Conservation (phyloP, 2,797 vertebrate genomes). For the Chlorospingus semifuscus region DNA sequence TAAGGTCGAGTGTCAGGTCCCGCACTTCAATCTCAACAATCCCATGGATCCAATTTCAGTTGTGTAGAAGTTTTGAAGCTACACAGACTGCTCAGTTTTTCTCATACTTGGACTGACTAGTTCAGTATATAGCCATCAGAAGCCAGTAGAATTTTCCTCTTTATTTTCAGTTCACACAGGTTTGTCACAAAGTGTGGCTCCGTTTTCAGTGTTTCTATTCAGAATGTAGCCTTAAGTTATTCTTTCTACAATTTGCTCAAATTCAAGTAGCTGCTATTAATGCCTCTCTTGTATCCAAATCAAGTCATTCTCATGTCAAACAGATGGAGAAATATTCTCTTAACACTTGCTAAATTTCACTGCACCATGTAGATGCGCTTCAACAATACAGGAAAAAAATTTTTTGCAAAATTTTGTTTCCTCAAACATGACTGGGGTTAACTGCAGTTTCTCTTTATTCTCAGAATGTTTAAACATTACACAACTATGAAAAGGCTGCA, state of each 20-base stretch:
- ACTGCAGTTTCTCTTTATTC: neutral
- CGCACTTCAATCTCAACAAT: neutral
- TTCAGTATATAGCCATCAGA: neutral
- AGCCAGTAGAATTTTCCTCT: neutral
- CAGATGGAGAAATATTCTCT: neutral
- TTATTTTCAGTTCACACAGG: neutral
- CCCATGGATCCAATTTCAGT: neutral
- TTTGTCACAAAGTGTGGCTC: neutral
- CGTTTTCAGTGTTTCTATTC: neutral
- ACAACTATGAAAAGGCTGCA: neutral
- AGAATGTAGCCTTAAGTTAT: neutral
- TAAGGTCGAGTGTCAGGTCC: neutral
- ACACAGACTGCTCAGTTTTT: neutral
- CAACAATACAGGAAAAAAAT: neutral
- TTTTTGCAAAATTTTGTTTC: neutral
- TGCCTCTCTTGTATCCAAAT: neutral
- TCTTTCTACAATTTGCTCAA: neutral
- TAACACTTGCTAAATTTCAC: neutral
- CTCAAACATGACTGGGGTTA: neutral
- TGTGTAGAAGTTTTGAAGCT: neutral
- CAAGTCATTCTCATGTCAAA: neutral
- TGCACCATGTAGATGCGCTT: neutral
- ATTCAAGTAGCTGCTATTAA: neutral
- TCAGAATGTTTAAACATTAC: neutral
- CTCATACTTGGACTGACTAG: neutral